Conservation (phyloP, 2,113 vertebrate genomes). For the Bolborhynchus lineola region DNA sequence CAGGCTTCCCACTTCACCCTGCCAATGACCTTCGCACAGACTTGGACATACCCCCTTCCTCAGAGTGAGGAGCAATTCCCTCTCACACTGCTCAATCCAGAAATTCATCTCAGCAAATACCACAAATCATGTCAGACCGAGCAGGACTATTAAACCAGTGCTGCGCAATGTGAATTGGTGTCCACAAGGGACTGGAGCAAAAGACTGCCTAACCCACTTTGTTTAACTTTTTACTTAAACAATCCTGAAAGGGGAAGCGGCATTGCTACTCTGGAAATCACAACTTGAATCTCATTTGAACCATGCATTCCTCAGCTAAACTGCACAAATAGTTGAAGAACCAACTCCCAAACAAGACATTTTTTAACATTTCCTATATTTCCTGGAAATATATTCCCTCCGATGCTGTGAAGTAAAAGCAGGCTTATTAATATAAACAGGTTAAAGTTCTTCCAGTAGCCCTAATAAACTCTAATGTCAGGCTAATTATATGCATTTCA, state of each 20-base stretch:
- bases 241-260: constrained; percentile 44
- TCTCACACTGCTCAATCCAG: not conserved
- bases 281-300: constrained; percentile 44
- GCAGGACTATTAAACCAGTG: constrained; percentile 35
- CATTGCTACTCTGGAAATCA: constrained; percentile 33
- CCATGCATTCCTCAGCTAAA: constrained; percentile 6
- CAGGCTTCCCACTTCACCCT: constrained; percentile 55
- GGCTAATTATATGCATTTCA: not conserved
- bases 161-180: constrained; percentile 26
- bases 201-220: constrained; percentile 43
- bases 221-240: constrained; percentile 60
- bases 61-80: constrained; percentile 52
- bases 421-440: not conserved
- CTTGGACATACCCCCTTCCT: constrained; percentile 59
- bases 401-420: not conserved
- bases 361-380: constrained; percentile 39
- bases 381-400: not conserved
- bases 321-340: constrained; percentile 44
- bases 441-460: constrained; percentile 16
- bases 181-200: constrained; percentile 28
- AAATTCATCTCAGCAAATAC: constrained; percentile 62
- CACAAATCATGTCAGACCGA: constrained; percentile 52
- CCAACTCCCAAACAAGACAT: not conserved
- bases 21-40: constrained; percentile 56
- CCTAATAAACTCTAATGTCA: not conserved